phyloP scores from a whole-genome alignment of 2,797 vertebrate species.

The Lutjanus argentimaculatus region DNA sequence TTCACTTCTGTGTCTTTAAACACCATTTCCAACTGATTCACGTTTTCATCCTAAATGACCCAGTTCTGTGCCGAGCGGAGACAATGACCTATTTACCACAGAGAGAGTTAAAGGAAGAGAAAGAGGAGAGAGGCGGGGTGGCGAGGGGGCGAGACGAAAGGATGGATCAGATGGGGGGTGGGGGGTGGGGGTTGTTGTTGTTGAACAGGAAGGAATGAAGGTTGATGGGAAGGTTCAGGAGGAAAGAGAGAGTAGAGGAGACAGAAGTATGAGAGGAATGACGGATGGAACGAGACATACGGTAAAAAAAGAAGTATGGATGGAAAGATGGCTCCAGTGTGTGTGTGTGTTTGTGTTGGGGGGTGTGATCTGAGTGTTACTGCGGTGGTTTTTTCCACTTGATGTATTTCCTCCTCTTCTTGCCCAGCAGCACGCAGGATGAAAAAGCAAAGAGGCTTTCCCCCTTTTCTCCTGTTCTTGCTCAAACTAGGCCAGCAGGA shows the following conservation, averaged over 20 bases:
- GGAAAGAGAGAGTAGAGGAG: slow-evolving; percentile 2
- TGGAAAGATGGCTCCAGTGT: slow-evolving; percentile 39
- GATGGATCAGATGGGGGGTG: slow-evolving; percentile 41
- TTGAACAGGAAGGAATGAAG: slow-evolving; percentile 33
- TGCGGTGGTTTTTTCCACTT: slow-evolving; percentile 54
- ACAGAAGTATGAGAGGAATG: slow-evolving; percentile 38
- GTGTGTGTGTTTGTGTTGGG: slow-evolving; percentile 21
- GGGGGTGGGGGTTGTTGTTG: slow-evolving; percentile 27
- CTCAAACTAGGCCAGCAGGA: slow-evolving; percentile 63
- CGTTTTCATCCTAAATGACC: slow-evolving; percentile 71
- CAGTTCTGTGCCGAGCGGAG: slow-evolving; percentile 65
- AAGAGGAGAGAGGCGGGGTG: background rate
- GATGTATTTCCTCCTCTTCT: slow-evolving; percentile 53
- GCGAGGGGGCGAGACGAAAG: slow-evolving; percentile 20
- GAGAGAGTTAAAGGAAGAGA: slow-evolving; percentile 55
- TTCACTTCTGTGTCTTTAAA: slow-evolving; percentile 40
- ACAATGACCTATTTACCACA: slow-evolving; percentile 77
- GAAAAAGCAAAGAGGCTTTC: slow-evolving; percentile 55
- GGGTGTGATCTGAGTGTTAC: slow-evolving; percentile 27
- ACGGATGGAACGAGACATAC: slow-evolving; percentile 36
- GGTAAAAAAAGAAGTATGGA: slow-evolving; percentile 29
- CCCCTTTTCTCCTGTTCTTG: slow-evolving; percentile 38
- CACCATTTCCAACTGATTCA: slow-evolving; percentile 61
- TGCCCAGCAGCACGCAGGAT: slow-evolving; percentile 38
- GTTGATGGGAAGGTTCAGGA: slow-evolving; percentile 26